phyloP scores from a whole-genome alignment of 2,113 vertebrate genomes.

The Manacus vitellinus region DNA sequence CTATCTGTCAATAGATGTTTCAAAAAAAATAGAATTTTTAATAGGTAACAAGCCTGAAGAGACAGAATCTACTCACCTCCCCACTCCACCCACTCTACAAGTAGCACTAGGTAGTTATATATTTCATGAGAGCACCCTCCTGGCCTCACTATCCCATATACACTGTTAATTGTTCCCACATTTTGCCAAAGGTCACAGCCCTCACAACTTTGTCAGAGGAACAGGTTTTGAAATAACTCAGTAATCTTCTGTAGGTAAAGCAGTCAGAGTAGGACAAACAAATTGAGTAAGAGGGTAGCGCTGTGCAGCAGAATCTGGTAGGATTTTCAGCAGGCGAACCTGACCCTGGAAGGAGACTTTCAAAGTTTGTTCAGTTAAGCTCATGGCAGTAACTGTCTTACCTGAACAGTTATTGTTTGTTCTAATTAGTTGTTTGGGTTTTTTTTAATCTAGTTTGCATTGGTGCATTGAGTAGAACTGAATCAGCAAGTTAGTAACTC shows the following conservation, averaged over 20 bases:
- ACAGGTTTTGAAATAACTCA: conserved; percentile 11
- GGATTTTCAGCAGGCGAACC: neutral
- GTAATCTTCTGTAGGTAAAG: neutral
- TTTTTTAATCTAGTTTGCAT: neutral
- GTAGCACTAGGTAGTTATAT: neutral
- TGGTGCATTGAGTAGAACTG: neutral
- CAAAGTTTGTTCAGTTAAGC: neutral
- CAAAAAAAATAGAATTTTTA: neutral
- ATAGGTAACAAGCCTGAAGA: neutral
- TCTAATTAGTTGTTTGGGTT: neutral
- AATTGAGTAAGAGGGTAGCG: neutral
- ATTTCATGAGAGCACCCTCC: neutral
- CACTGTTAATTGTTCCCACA: neutral
- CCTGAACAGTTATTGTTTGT: neutral
- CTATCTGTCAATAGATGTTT: neutral
- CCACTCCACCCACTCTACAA: neutral
- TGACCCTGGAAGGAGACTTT: neutral
- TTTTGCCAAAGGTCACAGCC: conserved; percentile 5
- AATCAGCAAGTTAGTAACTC: neutral
- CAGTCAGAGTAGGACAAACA: neutral
- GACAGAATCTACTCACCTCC: neutral
- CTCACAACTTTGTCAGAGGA: neutral
- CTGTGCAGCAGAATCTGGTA: neutral
- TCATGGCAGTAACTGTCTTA: neutral
- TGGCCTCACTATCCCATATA: neutral